Evolutionary conservation across 2,797 vertebrate species (phyloP).

Genomic region (Xerus rutilus): DNA sequence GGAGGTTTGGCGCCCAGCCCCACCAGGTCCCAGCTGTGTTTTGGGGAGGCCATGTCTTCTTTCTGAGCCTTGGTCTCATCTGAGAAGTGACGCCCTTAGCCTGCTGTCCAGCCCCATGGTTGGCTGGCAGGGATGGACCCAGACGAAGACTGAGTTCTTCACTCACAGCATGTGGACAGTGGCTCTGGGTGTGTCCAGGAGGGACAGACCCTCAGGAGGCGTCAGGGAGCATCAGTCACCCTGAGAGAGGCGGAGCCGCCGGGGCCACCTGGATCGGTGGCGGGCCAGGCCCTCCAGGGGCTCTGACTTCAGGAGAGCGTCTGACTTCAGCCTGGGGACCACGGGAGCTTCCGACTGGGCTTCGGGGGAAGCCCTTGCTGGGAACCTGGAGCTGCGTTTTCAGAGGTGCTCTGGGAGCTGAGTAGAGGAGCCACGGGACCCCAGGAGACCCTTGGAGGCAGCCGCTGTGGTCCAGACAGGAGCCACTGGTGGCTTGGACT

Average conservation of each 20-base stretch:
- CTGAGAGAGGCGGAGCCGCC: neutral
- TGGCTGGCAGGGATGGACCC: too few relatives aligned
- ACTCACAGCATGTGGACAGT: neutral
- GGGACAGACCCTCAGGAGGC: neutral
- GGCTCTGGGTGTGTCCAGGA: neutral
- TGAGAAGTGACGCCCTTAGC: neutral
- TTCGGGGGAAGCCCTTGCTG: neutral
- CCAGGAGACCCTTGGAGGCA: neutral
- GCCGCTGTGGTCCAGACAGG: neutral
- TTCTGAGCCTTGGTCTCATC: neutral
- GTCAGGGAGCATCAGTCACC: neutral
- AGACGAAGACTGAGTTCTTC: neutral
- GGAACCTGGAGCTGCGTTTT: neutral
- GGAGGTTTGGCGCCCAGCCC: neutral
- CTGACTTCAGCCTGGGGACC: neutral
- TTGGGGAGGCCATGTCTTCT: neutral
- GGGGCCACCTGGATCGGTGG: too few relatives aligned
- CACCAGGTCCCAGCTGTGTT: accelerated
- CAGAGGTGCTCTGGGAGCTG: neutral
- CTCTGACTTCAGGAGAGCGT: neutral
- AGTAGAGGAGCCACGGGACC: accelerated
- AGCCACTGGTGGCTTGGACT: neutral
- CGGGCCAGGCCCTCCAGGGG: neutral
- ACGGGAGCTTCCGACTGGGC: neutral
- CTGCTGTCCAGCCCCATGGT: neutral